Base-by-base conservation (phyloP, 1,140 invertebrate genomes). In the Trinorchestia longiramus region DNA sequence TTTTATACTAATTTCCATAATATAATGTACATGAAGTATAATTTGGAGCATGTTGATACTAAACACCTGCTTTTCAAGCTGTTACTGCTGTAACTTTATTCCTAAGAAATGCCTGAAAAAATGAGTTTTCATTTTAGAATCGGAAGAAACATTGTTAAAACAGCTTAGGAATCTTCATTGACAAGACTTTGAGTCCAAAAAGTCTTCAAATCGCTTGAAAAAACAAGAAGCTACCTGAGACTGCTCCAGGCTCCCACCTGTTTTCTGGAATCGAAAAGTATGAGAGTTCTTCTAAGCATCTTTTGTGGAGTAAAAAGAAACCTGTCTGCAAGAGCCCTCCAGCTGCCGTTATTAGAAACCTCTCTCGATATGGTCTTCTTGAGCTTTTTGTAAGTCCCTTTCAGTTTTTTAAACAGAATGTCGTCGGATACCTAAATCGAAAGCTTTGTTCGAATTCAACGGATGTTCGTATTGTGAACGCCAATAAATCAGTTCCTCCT, bases 291-390 rank as follows among this genome's bases (percentile, higher is more conserved):
- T 42, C 43, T 42, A 42, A 90, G 41, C n/a, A 41, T 90, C 88
- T 90, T 90, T 90, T 90, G 43, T 43, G n/a, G 88, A 11, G 43
- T 90, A 90, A 90, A 90, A 90, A 90, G 88, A 90, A 90, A 90
- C 88, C 88, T 90, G 88, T 90, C 88, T 90, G 88, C 88, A 90
- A 90, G 88, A 90, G 41, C 88, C 43, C 43, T 43, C 43, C n/a
- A 90, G 88, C 88, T 43, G 88, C 41, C 88, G n/a, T 41, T 41
- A 90, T 41, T 90, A 90, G 88, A 90, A 90, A 42, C 88, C 88
- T 90, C 43, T 90, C 23, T 42, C 88, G 88, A 90, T 90, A 43
- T 90, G 88, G 41, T 90, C n/a, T 41, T 90, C 88, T 90, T 90
- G 88, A 41, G 41, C 23, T 90, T 43, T 87, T 90, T 90, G n/a